phyloP scores from a whole-genome alignment of 2,797 vertebrate genomes.

The Mycteria americana region DNA sequence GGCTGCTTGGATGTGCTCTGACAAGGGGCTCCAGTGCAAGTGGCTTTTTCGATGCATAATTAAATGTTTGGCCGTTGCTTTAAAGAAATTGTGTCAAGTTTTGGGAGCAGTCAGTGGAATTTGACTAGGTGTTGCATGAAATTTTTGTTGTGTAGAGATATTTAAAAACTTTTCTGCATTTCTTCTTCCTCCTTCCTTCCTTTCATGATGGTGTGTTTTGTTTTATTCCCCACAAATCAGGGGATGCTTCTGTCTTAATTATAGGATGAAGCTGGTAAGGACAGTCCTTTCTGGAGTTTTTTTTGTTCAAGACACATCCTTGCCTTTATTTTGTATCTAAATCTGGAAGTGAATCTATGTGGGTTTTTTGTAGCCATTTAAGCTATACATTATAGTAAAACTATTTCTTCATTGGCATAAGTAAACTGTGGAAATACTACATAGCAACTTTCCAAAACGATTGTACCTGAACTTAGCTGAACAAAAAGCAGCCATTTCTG shows the following conservation, averaged over 20 bases:
- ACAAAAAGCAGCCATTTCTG: not conserved
- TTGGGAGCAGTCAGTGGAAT: not conserved
- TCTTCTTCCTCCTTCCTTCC: not conserved
- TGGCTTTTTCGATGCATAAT: fast-evolving
- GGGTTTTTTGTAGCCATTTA: not conserved
- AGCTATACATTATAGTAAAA: not conserved
- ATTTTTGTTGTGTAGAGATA: not conserved
- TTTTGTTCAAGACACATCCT: not conserved
- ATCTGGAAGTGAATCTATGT: not conserved
- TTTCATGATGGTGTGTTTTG: not conserved
- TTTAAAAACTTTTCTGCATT: not conserved
- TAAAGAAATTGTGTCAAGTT: not conserved
- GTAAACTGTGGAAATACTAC: not conserved
- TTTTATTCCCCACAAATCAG: not conserved
- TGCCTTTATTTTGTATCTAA: not conserved
- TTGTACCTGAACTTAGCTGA: not conserved
- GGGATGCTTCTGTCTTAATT: not conserved
- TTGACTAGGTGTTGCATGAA: not conserved
- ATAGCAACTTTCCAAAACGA: not conserved
- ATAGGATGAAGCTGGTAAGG: not conserved
- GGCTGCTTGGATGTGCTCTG: not conserved
- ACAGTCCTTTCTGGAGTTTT: not conserved
- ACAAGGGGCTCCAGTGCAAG: not conserved
- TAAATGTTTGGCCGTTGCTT: not conserved
- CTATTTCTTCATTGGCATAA: not conserved